Evolutionary conservation across 2,113 vertebrate genomes (phyloP).

Genomic region (Steatornis caripensis): DNA sequence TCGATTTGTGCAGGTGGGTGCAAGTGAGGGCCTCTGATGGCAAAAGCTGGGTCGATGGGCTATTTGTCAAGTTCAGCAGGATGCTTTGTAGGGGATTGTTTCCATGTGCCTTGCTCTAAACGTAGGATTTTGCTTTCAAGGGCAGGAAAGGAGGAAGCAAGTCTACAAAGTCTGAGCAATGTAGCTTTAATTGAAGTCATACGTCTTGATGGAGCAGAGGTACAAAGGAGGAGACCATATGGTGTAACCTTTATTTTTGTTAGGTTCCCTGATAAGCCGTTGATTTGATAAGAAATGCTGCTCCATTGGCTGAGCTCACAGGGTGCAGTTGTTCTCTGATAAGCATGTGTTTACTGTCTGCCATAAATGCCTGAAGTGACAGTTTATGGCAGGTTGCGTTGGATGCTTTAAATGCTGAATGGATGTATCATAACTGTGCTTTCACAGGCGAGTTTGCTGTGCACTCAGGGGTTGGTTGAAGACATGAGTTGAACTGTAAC

Average conservation of each 20-base stretch:
- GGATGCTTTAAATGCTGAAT: constrained; percentile 37
- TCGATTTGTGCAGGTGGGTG: neutral
- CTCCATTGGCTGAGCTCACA: constrained; percentile 82
- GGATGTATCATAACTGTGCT: neutral
- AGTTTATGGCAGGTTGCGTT: constrained; percentile 75
- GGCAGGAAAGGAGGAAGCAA: constrained; percentile 36
- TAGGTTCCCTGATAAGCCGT: constrained; percentile 71
- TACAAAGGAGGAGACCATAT: constrained; percentile 40
- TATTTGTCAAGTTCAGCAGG: neutral
- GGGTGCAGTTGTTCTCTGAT: constrained; percentile 79
- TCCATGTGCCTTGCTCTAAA: neutral
- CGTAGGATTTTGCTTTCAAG: neutral
- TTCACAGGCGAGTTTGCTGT: neutral
- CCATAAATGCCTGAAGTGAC: constrained; percentile 84
- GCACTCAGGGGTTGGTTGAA: neutral
- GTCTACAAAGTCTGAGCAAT: neutral
- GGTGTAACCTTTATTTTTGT: constrained; percentile 58
- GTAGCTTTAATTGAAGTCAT: constrained; percentile 32
- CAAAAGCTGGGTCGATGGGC: neutral
- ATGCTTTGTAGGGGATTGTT: neutral
- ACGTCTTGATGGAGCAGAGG: constrained; percentile 3
- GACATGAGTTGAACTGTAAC: neutral
- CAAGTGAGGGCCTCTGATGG: fast-evolving
- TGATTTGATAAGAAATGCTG: constrained; percentile 80
- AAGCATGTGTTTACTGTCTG: constrained; percentile 81